Conservation (phyloP, 2,113 vertebrate species). For the Oceanites oceanicus region DNA sequence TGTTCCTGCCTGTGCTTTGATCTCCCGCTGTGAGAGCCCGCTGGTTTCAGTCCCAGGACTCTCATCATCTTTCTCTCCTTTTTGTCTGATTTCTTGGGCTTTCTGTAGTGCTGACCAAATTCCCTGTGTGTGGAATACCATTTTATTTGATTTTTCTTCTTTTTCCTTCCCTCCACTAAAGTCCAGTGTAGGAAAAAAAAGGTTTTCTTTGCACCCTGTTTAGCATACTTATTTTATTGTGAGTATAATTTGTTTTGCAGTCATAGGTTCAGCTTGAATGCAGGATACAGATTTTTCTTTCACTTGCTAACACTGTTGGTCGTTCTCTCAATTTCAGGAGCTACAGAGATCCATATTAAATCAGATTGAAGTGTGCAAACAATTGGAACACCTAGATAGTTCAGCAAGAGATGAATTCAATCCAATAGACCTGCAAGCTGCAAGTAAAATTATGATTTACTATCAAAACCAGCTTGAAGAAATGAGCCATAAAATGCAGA, state of each 20-base stretch:
- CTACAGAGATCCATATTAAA: slow-evolving; percentile 57
- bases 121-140: background rate
- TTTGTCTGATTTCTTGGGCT: background rate
- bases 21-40: background rate
- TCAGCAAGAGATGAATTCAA: slow-evolving; percentile 70
- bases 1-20: background rate
- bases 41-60: background rate
- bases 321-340: slow-evolving; percentile 54
- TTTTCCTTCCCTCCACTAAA: background rate
- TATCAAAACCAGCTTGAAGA: slow-evolving; percentile 82
- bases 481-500: slow-evolving; percentile 75
- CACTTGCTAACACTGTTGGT: background rate
- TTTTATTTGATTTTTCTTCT: background rate
- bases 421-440: slow-evolving; percentile 75
- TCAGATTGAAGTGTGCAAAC: slow-evolving; percentile 80
- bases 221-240: background rate
- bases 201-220: background rate
- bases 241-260: background rate
- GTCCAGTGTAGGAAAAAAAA: background rate
- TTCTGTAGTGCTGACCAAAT: background rate
- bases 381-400: slow-evolving; percentile 70
- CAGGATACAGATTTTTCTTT: background rate
- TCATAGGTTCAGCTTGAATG: background rate
- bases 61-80: background rate
- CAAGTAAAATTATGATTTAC: slow-evolving; percentile 71